Base-by-base conservation (phyloP, 2,113 vertebrate genomes). In the Otis tarda region DNA sequence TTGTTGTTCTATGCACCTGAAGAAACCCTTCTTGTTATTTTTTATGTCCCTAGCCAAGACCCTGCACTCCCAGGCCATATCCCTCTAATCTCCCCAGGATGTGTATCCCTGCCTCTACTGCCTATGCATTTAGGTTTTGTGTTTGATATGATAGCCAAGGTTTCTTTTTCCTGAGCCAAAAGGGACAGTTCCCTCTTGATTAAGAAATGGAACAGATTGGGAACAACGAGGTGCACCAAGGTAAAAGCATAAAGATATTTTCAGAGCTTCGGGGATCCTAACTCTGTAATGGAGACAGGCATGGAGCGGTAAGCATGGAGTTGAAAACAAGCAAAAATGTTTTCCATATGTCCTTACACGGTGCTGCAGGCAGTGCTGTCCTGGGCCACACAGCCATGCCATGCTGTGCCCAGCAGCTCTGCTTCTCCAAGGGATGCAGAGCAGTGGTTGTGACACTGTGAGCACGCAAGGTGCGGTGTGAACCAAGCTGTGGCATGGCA, bases 371-470 rank as follows among this genome's bases (percentile, higher is more conserved):
- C 63, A 56, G 19, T 15, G 7, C 18, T 35, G 56, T 56, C 31
- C 30, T 6, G 45, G 45, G 49, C 12, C 52, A 47, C 1, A 4
- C 10, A 25, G 69, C 37, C 4, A 1, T 2, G 1, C 35, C 3
- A 3, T 35, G 30, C 83, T 45, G 19, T 56, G 60, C 60, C 55
- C 39, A 33, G 69, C 19, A 73, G 55, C 49, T 73, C 55, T 35
- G 39, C 27, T 7, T 70, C 63, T 31, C 22, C 35, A 30, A 23
- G 57, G 73, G 33, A 5, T 53, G 55, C 64, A 57, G 41, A 71
- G 22, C 49, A n/a, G 65, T 6, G 5, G 39, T 60, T 33, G 70
- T 56, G 74, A 41, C 25, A 9, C 39, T 19, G 23, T 15, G 50
- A 83, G 33, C 33, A 18, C 5, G 6, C 0, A 6, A 71, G 37